A percentile compares a stretch with the other conserved stretches of the same genome.
phyloP scores from a whole-genome alignment of 2,888 invertebrate species.

The Anodontia alba region DNA sequence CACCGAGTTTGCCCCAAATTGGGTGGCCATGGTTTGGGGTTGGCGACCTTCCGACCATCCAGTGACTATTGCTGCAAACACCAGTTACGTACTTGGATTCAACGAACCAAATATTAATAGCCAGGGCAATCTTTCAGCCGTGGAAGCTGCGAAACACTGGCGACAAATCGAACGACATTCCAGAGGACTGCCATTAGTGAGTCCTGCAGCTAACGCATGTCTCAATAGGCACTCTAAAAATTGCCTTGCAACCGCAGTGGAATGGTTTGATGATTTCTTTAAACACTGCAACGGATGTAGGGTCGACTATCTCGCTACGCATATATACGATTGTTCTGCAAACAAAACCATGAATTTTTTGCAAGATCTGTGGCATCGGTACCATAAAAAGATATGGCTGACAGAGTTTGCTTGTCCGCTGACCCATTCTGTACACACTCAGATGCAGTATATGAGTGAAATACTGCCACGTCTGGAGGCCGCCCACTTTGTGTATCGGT shows the following conservation, averaged over 20 bases:
- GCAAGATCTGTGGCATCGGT: slow-evolving; percentile 48
- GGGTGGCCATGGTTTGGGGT: slow-evolving; percentile 56
- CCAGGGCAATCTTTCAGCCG: slow-evolving; percentile 60
- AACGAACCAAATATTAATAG: slow-evolving; percentile 65
- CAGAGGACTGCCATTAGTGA: slow-evolving; percentile 51
- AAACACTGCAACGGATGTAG: slow-evolving; percentile 56
- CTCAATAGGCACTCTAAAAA: background rate
- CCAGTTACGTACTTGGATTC: slow-evolving; percentile 55
- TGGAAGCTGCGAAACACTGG: slow-evolving; percentile 61
- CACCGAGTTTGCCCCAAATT: slow-evolving; percentile 20
- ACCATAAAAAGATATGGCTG: slow-evolving; percentile 61
- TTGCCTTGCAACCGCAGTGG: slow-evolving; percentile 28
- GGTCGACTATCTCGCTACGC: slow-evolving; percentile 64
- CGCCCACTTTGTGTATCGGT: slow-evolving; percentile 47
- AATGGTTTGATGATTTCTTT: slow-evolving; percentile 66
- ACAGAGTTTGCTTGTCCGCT: slow-evolving; percentile 65
- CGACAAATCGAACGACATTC: slow-evolving; percentile 44
- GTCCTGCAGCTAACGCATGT: slow-evolving; percentile 56
- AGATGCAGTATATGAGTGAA: slow-evolving; percentile 51
- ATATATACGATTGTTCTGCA: slow-evolving; percentile 59
- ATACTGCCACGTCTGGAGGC: slow-evolving; percentile 59
- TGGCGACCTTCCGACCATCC: slow-evolving; percentile 30
- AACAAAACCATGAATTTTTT: slow-evolving; percentile 55
- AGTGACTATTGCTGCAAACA: slow-evolving; percentile 37
- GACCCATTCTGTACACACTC: slow-evolving; percentile 34